These are phyloP conservation scores for Microcebus tavaratra DNA, from an alignment of 2,113 vertebrate genomes.

Conservation along the genomic window DNA sequence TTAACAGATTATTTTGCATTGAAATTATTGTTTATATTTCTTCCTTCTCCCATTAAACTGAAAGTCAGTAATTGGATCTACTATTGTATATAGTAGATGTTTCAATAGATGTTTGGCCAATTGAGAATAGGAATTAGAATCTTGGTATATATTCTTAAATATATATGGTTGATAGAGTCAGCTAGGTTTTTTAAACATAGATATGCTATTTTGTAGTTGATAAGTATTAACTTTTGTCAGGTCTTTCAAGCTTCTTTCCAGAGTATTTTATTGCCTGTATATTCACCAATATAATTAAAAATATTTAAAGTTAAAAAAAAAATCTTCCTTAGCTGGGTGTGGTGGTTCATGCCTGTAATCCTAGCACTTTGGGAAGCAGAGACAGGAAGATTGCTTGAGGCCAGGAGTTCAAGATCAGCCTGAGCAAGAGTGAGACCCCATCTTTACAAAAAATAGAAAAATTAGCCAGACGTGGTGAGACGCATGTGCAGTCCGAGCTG, in stretches of 20 bases:
- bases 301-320: not conserved
- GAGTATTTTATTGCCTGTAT: conserved; percentile 5
- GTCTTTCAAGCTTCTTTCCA: not conserved
- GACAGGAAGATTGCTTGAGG: too few relatives aligned
- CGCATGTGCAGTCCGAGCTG: too few relatives aligned
- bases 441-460: too few relatives aligned
- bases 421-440: too few relatives aligned
- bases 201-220: not conserved
- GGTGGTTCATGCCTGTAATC: too few relatives aligned
- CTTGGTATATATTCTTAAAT: not conserved
- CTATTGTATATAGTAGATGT: not conserved
- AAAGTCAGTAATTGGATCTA: not conserved
- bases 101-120: not conserved
- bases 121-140: not conserved
- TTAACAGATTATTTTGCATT: not conserved
- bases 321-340: too few relatives aligned
- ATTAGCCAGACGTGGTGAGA: too few relatives aligned
- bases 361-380: too few relatives aligned
- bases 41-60: not conserved
- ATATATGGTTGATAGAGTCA: not conserved
- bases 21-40: not conserved
- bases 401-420: too few relatives aligned
- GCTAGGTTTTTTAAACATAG: not conserved
- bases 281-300: not conserved
- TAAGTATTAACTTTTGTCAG: not conserved